Conservation (phyloP, 2,888 invertebrate species). For the Nezara viridula region DNA sequence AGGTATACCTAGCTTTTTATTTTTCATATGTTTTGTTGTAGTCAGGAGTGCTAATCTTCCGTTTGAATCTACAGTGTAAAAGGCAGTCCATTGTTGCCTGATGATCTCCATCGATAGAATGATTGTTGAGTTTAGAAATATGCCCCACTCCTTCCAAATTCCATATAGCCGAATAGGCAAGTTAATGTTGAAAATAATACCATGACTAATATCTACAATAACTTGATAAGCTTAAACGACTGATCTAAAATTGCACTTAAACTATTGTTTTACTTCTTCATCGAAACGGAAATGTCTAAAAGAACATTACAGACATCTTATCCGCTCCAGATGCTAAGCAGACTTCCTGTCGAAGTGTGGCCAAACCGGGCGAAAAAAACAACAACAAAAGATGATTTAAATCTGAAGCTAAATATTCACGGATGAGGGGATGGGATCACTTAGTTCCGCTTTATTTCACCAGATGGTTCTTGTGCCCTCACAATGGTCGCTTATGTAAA, state of each 20-base stretch:
- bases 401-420: conserved; percentile 3
- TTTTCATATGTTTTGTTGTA: no score
- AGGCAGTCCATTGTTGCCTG: no score
- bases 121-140: no score
- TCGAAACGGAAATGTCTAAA: background rate
- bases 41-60: no score
- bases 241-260: background rate
- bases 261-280: background rate
- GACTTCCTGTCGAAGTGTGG: background rate
- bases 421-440: background rate
- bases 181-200: no score
- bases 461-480: background rate
- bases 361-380: background rate
- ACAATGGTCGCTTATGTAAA: background rate
- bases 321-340: background rate
- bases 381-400: background rate
- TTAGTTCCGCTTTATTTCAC: background rate
- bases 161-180: no score
- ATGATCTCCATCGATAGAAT: no score
- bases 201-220: no score
- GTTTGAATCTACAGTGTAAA: no score
- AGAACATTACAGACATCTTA: background rate
- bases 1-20: no score
- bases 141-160: no score
- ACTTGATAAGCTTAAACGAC: no score